Evolutionary conservation across 2,113 vertebrate species (phyloP), one percentile per base, ranked within the genome.

Genomic region (Lates calcarifer): DNA sequence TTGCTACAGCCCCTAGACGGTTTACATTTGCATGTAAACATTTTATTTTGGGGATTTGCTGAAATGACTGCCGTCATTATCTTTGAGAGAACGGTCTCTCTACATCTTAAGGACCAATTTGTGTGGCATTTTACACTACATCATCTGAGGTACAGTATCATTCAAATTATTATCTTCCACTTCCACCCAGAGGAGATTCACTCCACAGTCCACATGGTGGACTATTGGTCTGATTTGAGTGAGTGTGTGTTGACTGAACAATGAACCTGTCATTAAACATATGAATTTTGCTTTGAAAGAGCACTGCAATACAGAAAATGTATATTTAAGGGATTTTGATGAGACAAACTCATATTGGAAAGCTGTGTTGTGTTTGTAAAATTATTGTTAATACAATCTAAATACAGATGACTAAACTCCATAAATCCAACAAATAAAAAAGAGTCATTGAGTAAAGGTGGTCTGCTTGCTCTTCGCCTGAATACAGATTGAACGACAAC

Each of bases 401-500:
- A 77, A 79, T 51, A 47, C 41, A 63, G 56, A 68, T 28, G 28
- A 61, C 56, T 13, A 31, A 74, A 81, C 9, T 45, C 5, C 3
- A 53, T 17, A 71, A 73, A 76, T 29, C 51, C 24, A n/a, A 62
- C 33, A 67, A 49, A 51, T 60, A n/a, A 56, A 26, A 65, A 69
- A 8, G 6, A 62, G 49, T 0, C 24, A 33, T 0, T 3, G 57
- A 58, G 37, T 57, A 8, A 68, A 72, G 64, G 31, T n/a, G 28
- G 55, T 17, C 51, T 45, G 49, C 74, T 68, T 65, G 61, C 77
- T 78, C 68, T 70, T 53, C 35, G 65, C 53, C 69, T 76, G 89
- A 92, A 77, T 78, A 73, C 74, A 79, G 85, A 94, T 84, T 82
- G 89, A 89, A 77, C n/a, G 70, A 82, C 86, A 90, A 91, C 89